These are phyloP conservation scores for Hybognathus amarus DNA, from an alignment of 2,797 vertebrate species.

Conservation along the genomic window DNA sequence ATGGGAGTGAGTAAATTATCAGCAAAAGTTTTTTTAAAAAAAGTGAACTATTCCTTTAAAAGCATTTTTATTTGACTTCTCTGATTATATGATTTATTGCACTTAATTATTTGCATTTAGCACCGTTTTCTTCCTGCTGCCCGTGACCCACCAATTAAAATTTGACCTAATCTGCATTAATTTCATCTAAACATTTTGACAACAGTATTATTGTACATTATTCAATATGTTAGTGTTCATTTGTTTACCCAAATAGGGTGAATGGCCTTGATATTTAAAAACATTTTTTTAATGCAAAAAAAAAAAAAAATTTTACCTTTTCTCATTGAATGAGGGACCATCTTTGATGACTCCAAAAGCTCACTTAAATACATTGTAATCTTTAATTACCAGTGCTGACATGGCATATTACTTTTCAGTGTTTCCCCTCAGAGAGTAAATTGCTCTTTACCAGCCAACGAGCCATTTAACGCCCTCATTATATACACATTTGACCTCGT, in stretches of 20 bases:
- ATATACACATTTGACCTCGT: conserved; percentile 45
- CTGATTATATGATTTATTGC: background rate
- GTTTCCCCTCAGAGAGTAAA: conserved; percentile 37
- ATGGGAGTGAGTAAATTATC: no score
- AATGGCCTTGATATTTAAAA: background rate
- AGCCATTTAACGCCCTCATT: conserved; percentile 49
- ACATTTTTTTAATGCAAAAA: no score
- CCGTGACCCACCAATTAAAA: background rate
- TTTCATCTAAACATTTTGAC: background rate
- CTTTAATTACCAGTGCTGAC: conserved; percentile 33
- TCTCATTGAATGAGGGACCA: background rate
- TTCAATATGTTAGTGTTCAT: background rate
- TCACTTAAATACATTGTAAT: conserved; percentile 16
- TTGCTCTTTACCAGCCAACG: conserved; percentile 36
- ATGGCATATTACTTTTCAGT: conserved; percentile 40
- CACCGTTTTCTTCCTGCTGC: background rate
- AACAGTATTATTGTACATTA: background rate
- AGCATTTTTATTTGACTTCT: background rate
- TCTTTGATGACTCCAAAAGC: background rate
- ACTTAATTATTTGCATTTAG: background rate
- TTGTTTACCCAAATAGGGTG: background rate
- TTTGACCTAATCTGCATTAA: background rate
- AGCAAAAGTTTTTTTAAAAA: no score
- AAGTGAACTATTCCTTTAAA: no score
- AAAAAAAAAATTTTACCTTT: no score